Conservation (phyloP, 2,888 invertebrate species). For the Apoderus coryli region DNA sequence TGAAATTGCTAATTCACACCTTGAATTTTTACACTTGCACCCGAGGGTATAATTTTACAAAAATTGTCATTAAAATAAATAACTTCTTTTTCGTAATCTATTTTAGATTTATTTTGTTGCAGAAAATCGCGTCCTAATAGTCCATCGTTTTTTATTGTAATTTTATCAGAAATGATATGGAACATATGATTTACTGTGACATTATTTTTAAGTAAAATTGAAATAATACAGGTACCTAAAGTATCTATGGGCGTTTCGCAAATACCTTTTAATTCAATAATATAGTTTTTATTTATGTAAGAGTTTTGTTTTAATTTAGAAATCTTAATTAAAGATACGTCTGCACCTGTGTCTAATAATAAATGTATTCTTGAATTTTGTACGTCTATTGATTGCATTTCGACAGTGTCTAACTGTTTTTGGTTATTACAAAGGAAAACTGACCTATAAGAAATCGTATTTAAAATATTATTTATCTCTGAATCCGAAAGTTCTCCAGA, state of each 20-base stretch:
- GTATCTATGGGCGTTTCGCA: conserved; percentile 1
- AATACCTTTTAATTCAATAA: conserved; percentile 7
- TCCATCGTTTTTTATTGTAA: conserved; percentile 5
- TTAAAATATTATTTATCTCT: too few relatives aligned
- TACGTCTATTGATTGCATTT: neutral
- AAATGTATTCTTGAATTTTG: conserved; percentile 1
- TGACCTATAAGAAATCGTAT: conserved; percentile 1
- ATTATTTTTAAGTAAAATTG: conserved; percentile 6
- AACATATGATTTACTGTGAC: conserved; percentile 1
- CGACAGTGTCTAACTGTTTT: conserved; percentile 7
- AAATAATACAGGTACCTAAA: conserved; percentile 3
- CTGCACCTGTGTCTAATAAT: conserved; percentile 5
- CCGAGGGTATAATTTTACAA: conserved; percentile 4
- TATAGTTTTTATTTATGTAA: neutral
- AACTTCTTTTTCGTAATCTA: conserved; percentile 6
- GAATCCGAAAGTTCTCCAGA: too few relatives aligned
- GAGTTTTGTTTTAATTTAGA: neutral
- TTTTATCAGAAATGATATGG: conserved; percentile 5
- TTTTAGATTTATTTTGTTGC: conserved; percentile 8
- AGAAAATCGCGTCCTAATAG: conserved; percentile 6
- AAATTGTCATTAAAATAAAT: conserved; percentile 6
- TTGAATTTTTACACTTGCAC: neutral
- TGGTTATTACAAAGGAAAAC: neutral
- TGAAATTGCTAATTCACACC: too few relatives aligned
- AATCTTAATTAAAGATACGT: conserved; percentile 4